Evolutionary conservation across 2,797 vertebrate genomes (phyloP).

Genomic region (Semotilus atromaculatus): DNA sequence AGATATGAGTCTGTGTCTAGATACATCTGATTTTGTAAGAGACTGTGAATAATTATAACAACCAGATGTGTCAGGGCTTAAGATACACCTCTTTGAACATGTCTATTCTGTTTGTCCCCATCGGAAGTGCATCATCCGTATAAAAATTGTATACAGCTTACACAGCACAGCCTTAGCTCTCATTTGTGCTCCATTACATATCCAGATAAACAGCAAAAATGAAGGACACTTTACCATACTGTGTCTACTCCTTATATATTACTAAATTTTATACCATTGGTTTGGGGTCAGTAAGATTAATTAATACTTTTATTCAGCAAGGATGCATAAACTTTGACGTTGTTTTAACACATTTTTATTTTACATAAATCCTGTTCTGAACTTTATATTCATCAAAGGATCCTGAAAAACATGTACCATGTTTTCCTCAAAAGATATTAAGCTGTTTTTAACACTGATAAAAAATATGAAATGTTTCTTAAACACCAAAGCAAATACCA

Average conservation of each 20-base stretch:
- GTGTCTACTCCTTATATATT: neutral
- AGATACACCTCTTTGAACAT: neutral
- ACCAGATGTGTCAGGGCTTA: neutral
- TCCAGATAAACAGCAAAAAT: neutral
- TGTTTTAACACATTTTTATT: neutral
- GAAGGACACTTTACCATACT: neutral
- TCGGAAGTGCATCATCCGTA: neutral
- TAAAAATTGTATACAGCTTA: neutral
- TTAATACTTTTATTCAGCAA: neutral
- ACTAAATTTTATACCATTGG: neutral
- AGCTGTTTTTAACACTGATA: neutral
- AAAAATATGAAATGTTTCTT: neutral
- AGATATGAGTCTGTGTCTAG: neutral
- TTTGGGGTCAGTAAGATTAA: neutral
- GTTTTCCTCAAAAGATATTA: neutral
- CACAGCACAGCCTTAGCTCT: neutral
- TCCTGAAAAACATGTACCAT: neutral
- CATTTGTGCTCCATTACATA: neutral
- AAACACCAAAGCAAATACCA: neutral
- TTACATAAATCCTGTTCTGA: neutral
- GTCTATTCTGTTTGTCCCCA: neutral
- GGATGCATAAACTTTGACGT: neutral
- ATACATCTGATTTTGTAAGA: slow-evolving; percentile 10
- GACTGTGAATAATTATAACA: slow-evolving; percentile 14
- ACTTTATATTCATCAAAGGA: neutral